Percentiles rank a stretch among this genome's conserved stretches.
phyloP scores from a whole-genome alignment of 2,113 vertebrate species.

The Entelurus aequoreus region DNA sequence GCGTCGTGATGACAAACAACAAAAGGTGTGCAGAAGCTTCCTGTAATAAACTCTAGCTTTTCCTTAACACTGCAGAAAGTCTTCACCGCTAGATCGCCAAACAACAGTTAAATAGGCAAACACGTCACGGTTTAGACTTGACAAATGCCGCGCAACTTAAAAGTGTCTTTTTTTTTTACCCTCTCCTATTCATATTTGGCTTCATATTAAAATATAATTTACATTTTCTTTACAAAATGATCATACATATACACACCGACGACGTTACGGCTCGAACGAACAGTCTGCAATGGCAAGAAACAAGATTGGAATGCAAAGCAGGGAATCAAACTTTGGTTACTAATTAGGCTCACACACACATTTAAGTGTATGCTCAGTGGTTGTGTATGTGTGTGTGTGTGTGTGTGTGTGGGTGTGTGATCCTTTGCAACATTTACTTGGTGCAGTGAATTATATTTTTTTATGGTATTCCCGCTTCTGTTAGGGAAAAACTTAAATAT shows the following conservation, averaged over 20 bases:
- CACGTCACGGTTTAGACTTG: constrained; percentile 76
- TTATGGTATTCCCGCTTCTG: constrained; percentile 35
- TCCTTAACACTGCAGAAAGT: constrained; percentile 72
- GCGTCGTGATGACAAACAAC: constrained; percentile 52
- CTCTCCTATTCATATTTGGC: constrained; percentile 35
- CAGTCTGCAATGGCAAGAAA: constrained; percentile 10
- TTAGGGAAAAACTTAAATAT: neutral
- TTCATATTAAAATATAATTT: constrained; percentile 81
- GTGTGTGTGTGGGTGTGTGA: constrained; percentile 30
- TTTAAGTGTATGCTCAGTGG: constrained; percentile 56
- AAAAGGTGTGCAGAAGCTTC: constrained; percentile 47
- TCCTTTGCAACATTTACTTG: constrained; percentile 33
- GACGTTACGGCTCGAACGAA: constrained; percentile 51
- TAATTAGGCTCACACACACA: constrained; percentile 68
- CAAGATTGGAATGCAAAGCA: constrained; percentile 18
- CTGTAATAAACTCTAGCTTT: constrained; percentile 57
- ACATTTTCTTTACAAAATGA: constrained; percentile 79
- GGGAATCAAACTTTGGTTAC: constrained; percentile 74
- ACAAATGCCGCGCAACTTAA: constrained; percentile 74
- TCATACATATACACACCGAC: constrained; percentile 51
- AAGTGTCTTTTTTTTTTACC: constrained; percentile 51
- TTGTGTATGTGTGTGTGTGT: constrained; percentile 52
- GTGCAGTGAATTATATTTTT: constrained; percentile 13
- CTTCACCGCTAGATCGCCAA: constrained; percentile 71
- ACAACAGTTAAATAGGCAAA: constrained; percentile 77